Base-by-base conservation (phyloP, 2,113 vertebrate genomes). In the Mionectes macconnelli region DNA sequence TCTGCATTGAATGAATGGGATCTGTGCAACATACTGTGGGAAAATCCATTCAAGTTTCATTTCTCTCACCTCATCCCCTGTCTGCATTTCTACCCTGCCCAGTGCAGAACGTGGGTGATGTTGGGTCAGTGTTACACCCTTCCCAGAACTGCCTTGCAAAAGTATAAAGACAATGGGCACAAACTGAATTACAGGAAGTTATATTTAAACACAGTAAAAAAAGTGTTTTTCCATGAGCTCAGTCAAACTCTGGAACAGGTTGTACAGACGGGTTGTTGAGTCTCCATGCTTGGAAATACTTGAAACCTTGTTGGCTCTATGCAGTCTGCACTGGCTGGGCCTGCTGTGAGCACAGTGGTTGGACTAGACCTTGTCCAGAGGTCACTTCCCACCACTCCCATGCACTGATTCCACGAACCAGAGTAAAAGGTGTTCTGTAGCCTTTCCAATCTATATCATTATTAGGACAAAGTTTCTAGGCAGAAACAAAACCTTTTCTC, bases 61-160 rank as follows among this genome's bases (percentile, higher is more conserved):
- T 6, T 68, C n/a, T 62, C 18, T 44, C 57, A 25, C 6, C 15
- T 86, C 3, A 10, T 30, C 20, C 12, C 12, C 40, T 0, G 0
- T 14, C 14, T 22, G 14, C 21, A 47, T 67, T 82, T 16, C 14
- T 67, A 23, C 44, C 13, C 25, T 47, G 28, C 23, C 14, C 53
- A 33, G 11, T 28, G 62, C 23, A 75, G 75, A 59, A 40, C 24
- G 27, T 0, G 4, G 24, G 21, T 0, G 0, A 52, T 28, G 15
- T 9, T 60, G 40, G 45, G 21, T 64, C 30, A 21, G 6, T 53
- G 37, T 37, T 63, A 27, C 11, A 35, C 4, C 2, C 10, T 63
- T 33, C n/a, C 67, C 50, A 75, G 25, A 6, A 15, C 16, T 14
- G 33, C 27, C 42, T 86, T 0, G 0, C 4, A 15, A 78, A 84